Conservation (phyloP, 2,888 invertebrate species). For the Tetranychus piercei region DNA sequence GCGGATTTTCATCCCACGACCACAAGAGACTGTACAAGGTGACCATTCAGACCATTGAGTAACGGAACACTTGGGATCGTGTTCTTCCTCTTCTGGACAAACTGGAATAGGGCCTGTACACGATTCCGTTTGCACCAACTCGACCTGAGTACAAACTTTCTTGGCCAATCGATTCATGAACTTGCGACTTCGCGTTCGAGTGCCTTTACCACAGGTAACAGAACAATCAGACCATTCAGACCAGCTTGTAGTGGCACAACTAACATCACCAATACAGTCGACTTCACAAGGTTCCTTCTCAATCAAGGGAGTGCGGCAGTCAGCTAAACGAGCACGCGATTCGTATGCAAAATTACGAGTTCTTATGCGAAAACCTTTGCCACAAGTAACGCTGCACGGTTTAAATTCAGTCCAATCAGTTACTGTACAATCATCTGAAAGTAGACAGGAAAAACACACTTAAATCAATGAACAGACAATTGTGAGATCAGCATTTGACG, state of each 20-base stretch:
- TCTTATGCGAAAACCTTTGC: conserved; percentile 45
- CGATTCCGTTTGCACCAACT: conserved; percentile 30
- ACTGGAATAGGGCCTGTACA: conserved; percentile 27
- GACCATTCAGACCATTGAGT: conserved; percentile 62
- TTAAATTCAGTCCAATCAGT: conserved; percentile 28
- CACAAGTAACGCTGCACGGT: conserved; percentile 33
- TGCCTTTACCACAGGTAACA: conserved; percentile 36
- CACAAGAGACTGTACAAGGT: conserved; percentile 58
- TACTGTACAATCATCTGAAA: conserved; percentile 26
- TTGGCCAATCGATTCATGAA: conserved; percentile 30
- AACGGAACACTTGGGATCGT: conserved; percentile 43
- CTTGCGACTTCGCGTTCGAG: conserved; percentile 47
- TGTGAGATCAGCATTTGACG: not conserved
- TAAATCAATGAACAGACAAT: not conserved
- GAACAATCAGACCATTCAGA: conserved; percentile 37
- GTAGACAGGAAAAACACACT: not conserved
- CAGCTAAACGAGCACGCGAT: conserved; percentile 50
- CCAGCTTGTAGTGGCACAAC: conserved; percentile 37
- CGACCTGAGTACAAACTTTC: conserved; percentile 26
- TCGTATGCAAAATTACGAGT: conserved; percentile 37
- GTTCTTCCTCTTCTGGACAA: conserved; percentile 16
- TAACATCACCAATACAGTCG: conserved; percentile 26
- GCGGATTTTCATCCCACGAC: conserved; percentile 49
- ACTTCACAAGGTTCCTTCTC: conserved; percentile 60
- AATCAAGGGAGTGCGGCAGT: conserved; percentile 47